phyloP scores from a whole-genome alignment of 2,113 vertebrate species.

The Semicossyphus pulcher region DNA sequence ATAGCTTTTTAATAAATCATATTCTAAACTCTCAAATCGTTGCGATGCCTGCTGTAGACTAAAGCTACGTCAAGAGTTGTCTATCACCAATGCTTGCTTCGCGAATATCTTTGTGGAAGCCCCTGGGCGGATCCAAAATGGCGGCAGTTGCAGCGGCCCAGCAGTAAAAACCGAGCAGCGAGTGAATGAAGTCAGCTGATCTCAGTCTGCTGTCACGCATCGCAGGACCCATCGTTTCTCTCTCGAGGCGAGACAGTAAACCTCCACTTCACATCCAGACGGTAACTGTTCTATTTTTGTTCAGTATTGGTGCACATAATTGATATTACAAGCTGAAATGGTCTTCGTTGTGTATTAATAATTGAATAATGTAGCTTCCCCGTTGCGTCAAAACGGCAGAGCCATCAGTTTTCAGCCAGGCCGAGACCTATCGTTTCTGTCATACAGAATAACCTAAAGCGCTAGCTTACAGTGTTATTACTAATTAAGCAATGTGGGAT shows the following conservation, averaged over 20 bases:
- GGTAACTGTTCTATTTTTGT: slow-evolving; percentile 54
- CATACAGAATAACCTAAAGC: not conserved
- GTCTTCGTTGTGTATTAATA: not conserved
- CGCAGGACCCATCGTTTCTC: slow-evolving; percentile 65
- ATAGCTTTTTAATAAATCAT: no score
- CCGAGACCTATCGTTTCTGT: slow-evolving; percentile 58
- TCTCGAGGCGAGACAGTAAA: slow-evolving; percentile 50
- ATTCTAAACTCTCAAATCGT: no score
- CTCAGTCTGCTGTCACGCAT: slow-evolving; percentile 73
- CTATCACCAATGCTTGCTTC: not conserved
- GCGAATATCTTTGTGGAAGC: slow-evolving; percentile 27
- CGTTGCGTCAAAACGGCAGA: slow-evolving; percentile 40
- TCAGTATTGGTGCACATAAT: not conserved
- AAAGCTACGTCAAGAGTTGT: not conserved
- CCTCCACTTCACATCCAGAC: slow-evolving; percentile 48
- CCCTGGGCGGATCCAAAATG: slow-evolving; percentile 74
- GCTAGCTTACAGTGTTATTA: not conserved
- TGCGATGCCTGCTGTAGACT: not conserved
- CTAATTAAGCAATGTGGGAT: fast-evolving
- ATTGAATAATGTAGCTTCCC: not conserved
- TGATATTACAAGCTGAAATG: not conserved
- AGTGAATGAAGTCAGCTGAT: slow-evolving; percentile 87
- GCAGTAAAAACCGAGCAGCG: slow-evolving; percentile 50
- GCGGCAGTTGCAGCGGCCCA: slow-evolving; percentile 52
- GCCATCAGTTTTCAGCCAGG: slow-evolving; percentile 58